These are phyloP conservation scores for Choloepus hoffmanni DNA, from an alignment of 2,113 vertebrate species.

Conservation along the genomic window DNA sequence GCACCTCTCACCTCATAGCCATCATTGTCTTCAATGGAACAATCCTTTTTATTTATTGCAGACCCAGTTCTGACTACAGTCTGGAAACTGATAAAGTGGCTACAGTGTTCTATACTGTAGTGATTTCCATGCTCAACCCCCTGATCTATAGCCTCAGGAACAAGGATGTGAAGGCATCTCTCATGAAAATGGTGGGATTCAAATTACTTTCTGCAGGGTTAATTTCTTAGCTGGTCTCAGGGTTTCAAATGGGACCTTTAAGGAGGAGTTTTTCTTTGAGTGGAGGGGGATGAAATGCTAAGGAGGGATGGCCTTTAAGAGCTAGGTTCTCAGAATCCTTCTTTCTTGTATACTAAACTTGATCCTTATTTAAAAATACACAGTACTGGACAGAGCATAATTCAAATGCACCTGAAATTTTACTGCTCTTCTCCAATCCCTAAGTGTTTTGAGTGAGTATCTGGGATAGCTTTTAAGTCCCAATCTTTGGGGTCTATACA, in stretches of 20 bases:
- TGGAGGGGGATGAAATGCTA: background rate
- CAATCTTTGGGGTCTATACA: background rate
- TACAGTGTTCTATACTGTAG: background rate
- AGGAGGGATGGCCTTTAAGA: background rate
- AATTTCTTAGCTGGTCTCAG: accelerated
- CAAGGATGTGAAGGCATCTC: background rate
- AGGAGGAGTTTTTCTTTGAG: background rate
- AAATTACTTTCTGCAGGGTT: background rate
- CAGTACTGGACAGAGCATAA: background rate
- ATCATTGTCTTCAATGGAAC: background rate
- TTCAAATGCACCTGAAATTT: background rate
- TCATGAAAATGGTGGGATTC: background rate
- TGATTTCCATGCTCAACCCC: slow-evolving; percentile 80
- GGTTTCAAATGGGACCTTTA: accelerated
- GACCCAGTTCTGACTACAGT: background rate
- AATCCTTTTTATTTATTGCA: no score
- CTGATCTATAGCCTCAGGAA: slow-evolving; percentile 46
- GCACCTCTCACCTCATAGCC: background rate
- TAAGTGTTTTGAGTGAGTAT: background rate
- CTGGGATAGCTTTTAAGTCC: no score
- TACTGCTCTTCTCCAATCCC: background rate
- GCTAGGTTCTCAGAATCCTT: accelerated
- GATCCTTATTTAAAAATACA: background rate
- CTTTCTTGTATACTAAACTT: background rate
- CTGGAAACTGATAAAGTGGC: no score